Evolutionary conservation across 2,888 invertebrate species (phyloP).

Genomic region (Cistogaster globosa): DNA sequence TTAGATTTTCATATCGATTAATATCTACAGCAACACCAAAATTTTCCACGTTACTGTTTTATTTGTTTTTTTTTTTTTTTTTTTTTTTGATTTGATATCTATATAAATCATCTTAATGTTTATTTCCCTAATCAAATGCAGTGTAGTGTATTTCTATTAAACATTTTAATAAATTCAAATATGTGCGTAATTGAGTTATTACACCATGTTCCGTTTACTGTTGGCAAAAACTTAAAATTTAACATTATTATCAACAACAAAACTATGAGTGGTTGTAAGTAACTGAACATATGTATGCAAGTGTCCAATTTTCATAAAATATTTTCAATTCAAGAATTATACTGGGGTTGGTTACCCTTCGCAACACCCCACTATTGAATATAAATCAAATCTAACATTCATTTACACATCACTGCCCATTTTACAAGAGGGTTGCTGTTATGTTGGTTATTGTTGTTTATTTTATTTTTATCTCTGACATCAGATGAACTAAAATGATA

Average conservation of each 20-base stretch:
- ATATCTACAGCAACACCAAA: no score
- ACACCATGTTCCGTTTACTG: conserved; percentile 73
- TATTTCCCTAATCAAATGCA: conserved; percentile 6
- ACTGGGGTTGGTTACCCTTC: conserved; percentile 39
- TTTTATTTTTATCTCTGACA: conserved; percentile 29
- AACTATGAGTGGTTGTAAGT: conserved; percentile 15
- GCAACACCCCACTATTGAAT: conserved; percentile 61
- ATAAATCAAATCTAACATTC: conserved; percentile 52
- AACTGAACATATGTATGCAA: conserved; percentile 54
- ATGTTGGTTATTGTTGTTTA: conserved; percentile 9
- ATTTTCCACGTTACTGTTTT: no score
- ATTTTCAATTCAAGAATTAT: conserved; percentile 25
- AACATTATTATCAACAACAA: conserved; percentile 48
- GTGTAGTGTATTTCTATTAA: conserved; percentile 12
- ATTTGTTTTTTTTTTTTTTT: no score
- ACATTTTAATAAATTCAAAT: conserved; percentile 80
- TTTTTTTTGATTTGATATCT: no score
- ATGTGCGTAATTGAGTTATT: conserved; percentile 81
- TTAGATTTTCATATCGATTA: no score
- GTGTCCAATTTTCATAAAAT: conserved; percentile 29
- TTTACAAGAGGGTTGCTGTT: conserved; percentile 16
- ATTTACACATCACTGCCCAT: conserved; percentile 58
- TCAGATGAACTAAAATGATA: conserved; percentile 41
- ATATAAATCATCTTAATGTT: no score
- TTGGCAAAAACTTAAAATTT: conserved; percentile 27